These are phyloP conservation scores for Onthophagus taurus DNA, from an alignment of 1,140 invertebrate species.

Conservation along the genomic window DNA sequence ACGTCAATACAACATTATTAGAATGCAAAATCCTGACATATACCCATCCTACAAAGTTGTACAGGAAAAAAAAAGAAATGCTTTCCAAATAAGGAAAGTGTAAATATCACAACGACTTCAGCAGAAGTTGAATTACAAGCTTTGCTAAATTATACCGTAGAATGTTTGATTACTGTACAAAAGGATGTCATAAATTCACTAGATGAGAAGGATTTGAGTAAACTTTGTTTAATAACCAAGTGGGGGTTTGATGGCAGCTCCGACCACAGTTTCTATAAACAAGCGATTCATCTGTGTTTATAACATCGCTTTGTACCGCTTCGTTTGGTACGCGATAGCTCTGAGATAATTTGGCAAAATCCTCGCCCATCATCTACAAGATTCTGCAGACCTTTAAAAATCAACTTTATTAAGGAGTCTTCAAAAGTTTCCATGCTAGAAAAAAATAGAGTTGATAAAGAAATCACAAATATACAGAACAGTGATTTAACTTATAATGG, in stretches of 20 bases:
- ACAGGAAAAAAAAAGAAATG: constrained; percentile 5
- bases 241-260: constrained; percentile 1
- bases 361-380: no score
- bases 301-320: neutral
- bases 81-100: no score
- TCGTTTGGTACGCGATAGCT: neutral
- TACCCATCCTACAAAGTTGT: constrained; percentile 2
- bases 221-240: neutral
- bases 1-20: neutral
- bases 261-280: constrained; percentile 3
- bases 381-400: no score
- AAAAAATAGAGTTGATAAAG: no score
- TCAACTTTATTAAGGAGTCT: no score
- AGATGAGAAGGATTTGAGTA: neutral
- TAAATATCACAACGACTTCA: neutral
- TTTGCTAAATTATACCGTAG: neutral
- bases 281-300: neutral
- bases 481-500: no score
- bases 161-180: neutral
- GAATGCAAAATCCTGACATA: neutral
- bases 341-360: no score
- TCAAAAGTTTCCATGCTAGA: no score
- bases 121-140: no score
- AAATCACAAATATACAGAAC: no score
- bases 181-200: neutral